phyloP scores from a whole-genome alignment of 2,113 vertebrate species.

The Sceloporus undulatus region DNA sequence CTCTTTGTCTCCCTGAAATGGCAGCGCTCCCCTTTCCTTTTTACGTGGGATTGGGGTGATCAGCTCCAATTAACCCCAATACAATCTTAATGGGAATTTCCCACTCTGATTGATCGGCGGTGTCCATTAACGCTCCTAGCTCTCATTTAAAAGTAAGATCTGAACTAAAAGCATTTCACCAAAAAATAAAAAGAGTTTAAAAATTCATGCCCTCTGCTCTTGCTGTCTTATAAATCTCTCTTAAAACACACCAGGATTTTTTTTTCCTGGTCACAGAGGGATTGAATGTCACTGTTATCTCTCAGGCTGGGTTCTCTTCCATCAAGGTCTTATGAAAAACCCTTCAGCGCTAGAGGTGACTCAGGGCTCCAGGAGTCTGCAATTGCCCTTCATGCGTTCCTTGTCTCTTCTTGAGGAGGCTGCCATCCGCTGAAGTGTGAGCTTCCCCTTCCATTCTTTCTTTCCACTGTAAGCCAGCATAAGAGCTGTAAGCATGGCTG shows the following conservation, averaged over 20 bases:
- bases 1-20: background rate
- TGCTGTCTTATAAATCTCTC: constrained; percentile 10
- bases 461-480: background rate
- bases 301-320: background rate
- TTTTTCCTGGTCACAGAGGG: background rate
- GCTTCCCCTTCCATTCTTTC: background rate
- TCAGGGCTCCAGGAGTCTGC: background rate
- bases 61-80: background rate
- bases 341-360: background rate
- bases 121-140: background rate
- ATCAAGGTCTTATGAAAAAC: background rate
- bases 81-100: constrained; percentile 1
- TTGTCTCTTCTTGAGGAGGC: background rate
- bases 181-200: background rate
- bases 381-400: background rate
- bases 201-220: background rate
- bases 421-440: background rate
- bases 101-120: background rate
- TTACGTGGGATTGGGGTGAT: background rate
- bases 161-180: background rate
- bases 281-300: background rate
- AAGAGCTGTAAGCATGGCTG: background rate
- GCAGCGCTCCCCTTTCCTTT: too few species aligned
- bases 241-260: background rate
- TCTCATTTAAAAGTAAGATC: background rate